Conservation (phyloP, 2,888 invertebrate genomes). For the Euzophera pinguis region DNA sequence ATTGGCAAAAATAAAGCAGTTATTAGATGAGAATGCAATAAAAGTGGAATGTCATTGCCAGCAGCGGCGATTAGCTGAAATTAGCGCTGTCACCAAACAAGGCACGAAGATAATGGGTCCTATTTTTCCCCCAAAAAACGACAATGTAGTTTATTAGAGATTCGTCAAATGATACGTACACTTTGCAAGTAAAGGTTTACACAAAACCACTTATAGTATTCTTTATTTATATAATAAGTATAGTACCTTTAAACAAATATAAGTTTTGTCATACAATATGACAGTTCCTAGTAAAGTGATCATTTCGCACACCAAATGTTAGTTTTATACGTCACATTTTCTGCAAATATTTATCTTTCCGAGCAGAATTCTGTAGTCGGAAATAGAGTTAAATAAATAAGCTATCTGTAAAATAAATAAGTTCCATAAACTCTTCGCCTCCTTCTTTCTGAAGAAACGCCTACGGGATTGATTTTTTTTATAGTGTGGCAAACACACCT, state of each 20-base stretch:
- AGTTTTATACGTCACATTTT: not conserved
- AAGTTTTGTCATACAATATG: not conserved
- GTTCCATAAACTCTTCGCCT: too few species aligned
- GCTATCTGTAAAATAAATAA: not conserved
- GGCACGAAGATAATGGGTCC: constrained; percentile 21
- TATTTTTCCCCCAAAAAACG: constrained; percentile 37
- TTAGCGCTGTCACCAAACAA: constrained; percentile 35
- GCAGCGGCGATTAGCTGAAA: constrained; percentile 29
- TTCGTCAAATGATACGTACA: not conserved
- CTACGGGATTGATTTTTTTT: not conserved
- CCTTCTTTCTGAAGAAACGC: not conserved
- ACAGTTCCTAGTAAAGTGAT: not conserved
- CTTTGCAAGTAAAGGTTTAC: not conserved
- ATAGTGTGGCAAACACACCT: too few species aligned
- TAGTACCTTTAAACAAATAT: too few species aligned
- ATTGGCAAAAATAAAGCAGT: not conserved
- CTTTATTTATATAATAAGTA: too few species aligned
- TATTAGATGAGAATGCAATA: constrained; percentile 30
- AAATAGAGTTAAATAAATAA: not conserved
- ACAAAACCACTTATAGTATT: too few species aligned
- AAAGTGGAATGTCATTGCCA: constrained; percentile 28
- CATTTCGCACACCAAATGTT: not conserved
- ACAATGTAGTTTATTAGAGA: constrained; percentile 42
- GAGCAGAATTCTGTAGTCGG: not conserved
- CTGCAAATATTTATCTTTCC: not conserved